Conservation (phyloP, 2,797 vertebrate genomes). For the Cyprinella venusta region DNA sequence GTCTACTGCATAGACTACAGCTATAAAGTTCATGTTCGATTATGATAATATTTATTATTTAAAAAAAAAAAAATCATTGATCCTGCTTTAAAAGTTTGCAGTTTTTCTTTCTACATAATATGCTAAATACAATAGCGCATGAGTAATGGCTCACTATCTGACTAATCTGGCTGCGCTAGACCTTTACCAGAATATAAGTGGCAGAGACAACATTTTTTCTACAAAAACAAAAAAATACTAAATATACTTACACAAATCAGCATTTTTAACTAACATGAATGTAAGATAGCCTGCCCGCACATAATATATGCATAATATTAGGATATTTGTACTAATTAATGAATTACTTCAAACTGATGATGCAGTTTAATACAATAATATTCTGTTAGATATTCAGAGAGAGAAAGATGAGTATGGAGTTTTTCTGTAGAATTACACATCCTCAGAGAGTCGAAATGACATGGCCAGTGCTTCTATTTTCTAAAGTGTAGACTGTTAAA, state of each 20-base stretch:
- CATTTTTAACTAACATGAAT: not conserved
- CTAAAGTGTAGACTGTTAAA: slow-evolving; percentile 7
- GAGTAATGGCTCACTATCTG: not conserved
- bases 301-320: not conserved
- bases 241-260: not conserved
- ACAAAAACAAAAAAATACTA: not conserved
- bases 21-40: not conserved
- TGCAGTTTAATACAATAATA: not conserved
- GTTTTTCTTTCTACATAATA: not conserved
- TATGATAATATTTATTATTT: not conserved
- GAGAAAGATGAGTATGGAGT: not conserved
- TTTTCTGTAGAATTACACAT: not conserved
- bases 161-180: not conserved
- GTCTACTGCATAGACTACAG: not conserved
- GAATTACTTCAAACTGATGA: not conserved
- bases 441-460: not conserved
- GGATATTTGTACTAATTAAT: not conserved
- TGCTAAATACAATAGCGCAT: not conserved
- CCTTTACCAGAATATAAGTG: not conserved
- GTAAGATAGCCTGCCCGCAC: not conserved
- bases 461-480: not conserved
- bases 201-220: not conserved
- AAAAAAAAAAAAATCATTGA: not conserved
- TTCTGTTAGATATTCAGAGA: not conserved
- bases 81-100: not conserved